Conservation (phyloP, 2,113 vertebrate species). For the Tragelaphus strepsiceros region DNA sequence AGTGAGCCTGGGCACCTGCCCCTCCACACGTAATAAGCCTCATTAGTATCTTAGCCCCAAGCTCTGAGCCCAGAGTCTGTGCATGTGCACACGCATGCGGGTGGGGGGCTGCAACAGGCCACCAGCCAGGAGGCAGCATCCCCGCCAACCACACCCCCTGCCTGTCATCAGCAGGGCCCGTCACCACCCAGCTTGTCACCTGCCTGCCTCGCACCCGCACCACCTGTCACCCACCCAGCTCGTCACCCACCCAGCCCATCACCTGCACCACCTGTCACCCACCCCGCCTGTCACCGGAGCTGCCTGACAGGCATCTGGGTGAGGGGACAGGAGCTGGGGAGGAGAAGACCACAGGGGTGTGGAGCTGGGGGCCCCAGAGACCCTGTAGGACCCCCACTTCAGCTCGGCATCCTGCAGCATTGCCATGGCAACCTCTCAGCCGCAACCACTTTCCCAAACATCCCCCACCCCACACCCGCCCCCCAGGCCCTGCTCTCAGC, state of each 20-base stretch:
- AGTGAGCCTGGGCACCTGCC: constrained; percentile 81
- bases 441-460: constrained; percentile 75
- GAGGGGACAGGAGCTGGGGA: constrained; percentile 52
- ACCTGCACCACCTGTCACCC: constrained; percentile 76
- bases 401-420: constrained; percentile 72
- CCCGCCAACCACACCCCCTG: constrained; percentile 70
- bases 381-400: constrained; percentile 74
- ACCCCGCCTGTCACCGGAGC: constrained; percentile 66
- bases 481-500: constrained; percentile 63
- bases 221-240: constrained; percentile 76
- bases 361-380: constrained; percentile 66
- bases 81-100: constrained; percentile 23
- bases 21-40: constrained; percentile 80
- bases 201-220: constrained; percentile 72
- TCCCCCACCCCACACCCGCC: constrained; percentile 14
- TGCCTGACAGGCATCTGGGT: constrained; percentile 66
- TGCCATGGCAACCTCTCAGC: constrained; percentile 73
- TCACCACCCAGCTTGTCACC: constrained; percentile 74
- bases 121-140: constrained; percentile 71
- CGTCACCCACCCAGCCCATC: constrained; percentile 72
- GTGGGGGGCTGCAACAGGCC: constrained; percentile 64
- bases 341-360: constrained; percentile 69
- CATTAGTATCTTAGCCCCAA: constrained; percentile 73
- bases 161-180: constrained; percentile 69
- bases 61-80: constrained; percentile 66